Evolutionary conservation across 2,797 vertebrate genomes (phyloP), one percentile per base, ranked within the genome.

Genomic region (Tiaroga cobitis): DNA sequence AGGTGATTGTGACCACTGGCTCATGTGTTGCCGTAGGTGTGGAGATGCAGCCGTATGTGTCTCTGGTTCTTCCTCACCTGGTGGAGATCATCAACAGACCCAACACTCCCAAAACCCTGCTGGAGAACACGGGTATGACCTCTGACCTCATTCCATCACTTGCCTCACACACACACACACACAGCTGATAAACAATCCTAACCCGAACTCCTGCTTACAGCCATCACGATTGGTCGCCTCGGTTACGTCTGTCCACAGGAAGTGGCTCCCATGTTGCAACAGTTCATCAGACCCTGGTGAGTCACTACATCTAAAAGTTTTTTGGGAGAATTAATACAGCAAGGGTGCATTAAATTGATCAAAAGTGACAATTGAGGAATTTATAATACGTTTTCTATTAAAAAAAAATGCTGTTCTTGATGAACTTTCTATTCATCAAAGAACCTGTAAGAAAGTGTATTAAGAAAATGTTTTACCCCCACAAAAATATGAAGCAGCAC

Each of bases 51-150:
- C 97, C 97, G 0, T 99, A 98, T 2, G 97, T 99, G 9, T 93
- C 96, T 13, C 95, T 98, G 96, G 97, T 98, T 78, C 94, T 98
- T 80, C 97, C 93, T 90, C 97, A 98, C 87, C 94, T 98, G 84
- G 97, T 98, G 88, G 97, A 98, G 91, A 98, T 98, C 84, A 98
- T 98, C 88, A 98, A 98, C 91, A 93, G 97, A 80, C 97, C 97
- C 87, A 98, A 98, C 92, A 98, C 97, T 0, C 97, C 97, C 77
- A 98, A 98, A 92, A 98, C 97, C 0, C 95, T 98, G 72, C 94
- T 98, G 90, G 97, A 98, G 89, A 98, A 98, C 92, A 98, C 97
- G 0, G 97, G 97, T 97, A 89, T 5, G 39, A 43, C 56, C 18
- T 61, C 59, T 79, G 39, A 79, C 16, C 56, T 2, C 7, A 8